Evolutionary conservation across 2,888 invertebrate genomes (phyloP), one percentile per base, ranked within the genome.

Genomic region (Villa cingulata): DNA sequence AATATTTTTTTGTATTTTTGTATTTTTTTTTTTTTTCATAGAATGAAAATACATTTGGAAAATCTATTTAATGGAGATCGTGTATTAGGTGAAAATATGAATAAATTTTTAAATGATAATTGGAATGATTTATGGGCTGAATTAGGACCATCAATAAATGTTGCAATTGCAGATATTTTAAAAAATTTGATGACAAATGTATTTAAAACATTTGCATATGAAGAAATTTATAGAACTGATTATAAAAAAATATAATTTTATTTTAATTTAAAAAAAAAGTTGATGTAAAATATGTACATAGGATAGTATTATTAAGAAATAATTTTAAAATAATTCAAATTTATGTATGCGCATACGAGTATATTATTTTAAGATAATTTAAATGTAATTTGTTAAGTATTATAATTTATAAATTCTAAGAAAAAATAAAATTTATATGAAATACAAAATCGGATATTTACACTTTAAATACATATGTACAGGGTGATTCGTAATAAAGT

Each of bases 91-190:
- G 51, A 56, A 4, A 56, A 56, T 7, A 49, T 62, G 41, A 62
- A 62, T 45, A 51, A 48, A 2, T 54, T 62, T 7, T 53, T 62
- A 12, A 63, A 63, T 47, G 54, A 54, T 12, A 63, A 61, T 48
- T 63, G 63, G 63, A 50, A 47, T 41, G 59, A 59, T 19, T 53
- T 63, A 17, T 63, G 62, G 62, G n/a, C 50, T 0, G 58, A 59
- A 41, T 37, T 63, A 37, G 48, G 58, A 10, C 52, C 50, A 15
- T 59, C 59, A 17, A 57, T 62, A 3, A 58, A 57, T 45, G 49
- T 48, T 16, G 61, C 58, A 0, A 48, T 58, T 5, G 47, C 46
- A 16, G 46, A 50, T 4, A 48, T 60, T 27, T 9, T 55, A 0
- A 49, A 48, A 9, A 50, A 50, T 15, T 29, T 62, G 19, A 18